phyloP scores from a whole-genome alignment of 92 coral and sea anemone species.

The Zoanthus sociatus region DNA sequence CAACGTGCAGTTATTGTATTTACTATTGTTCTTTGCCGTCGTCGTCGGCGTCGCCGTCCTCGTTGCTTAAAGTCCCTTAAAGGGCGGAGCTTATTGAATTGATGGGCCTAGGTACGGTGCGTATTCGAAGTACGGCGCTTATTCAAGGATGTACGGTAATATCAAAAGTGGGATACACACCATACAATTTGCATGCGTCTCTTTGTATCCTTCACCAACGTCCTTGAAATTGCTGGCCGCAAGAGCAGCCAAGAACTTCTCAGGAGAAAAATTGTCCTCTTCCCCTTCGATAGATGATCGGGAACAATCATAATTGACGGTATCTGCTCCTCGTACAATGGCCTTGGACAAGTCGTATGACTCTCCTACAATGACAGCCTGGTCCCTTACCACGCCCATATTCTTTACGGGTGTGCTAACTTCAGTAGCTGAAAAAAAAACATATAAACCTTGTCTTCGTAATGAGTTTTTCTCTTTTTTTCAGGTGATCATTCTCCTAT shows the following conservation, averaged over 20 bases:
- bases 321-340: background rate
- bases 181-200: background rate
- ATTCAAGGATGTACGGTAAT: background rate
- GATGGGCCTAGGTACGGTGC: too few relatives aligned
- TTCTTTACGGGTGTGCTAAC: background rate
- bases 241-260: constrained; percentile 22
- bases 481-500: too few relatives aligned
- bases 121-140: too few relatives aligned
- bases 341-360: constrained; percentile 12
- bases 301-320: background rate
- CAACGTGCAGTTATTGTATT: too few relatives aligned
- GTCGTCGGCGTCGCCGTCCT: too few relatives aligned
- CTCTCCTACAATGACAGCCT: background rate
- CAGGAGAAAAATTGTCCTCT: constrained; percentile 35
- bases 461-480: too few relatives aligned
- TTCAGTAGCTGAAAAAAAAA: background rate
- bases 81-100: too few relatives aligned
- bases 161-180: constrained; percentile 1
- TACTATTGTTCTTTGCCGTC: too few relatives aligned
- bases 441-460: background rate
- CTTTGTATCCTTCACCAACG: background rate
- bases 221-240: constrained; percentile 25
- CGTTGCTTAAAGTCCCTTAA: too few relatives aligned
- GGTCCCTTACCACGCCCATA: background rate
- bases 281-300: background rate